A percentile compares a stretch with the other conserved stretches of the same genome.
These are phyloP conservation scores for Hozukius guyotensis DNA, from an alignment of 2,797 vertebrate genomes.

Conservation along the genomic window DNA sequence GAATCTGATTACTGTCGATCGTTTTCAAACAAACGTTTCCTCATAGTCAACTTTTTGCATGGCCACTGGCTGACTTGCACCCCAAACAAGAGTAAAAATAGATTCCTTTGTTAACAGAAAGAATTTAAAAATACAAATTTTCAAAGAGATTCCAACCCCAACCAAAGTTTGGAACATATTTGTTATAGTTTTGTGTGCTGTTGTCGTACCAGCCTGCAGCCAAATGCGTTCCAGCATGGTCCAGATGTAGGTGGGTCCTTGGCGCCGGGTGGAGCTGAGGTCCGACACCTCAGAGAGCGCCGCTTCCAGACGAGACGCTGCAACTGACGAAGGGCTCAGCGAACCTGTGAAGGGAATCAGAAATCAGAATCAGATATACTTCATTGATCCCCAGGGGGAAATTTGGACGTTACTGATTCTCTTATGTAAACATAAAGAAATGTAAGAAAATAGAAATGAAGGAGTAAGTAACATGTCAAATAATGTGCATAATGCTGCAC, in stretches of 20 bases:
- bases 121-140: not conserved
- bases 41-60: not conserved
- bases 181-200: not conserved
- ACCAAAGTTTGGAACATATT: not conserved
- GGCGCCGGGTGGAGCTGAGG: conserved; percentile 87
- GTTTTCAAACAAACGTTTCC: not conserved
- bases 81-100: not conserved
- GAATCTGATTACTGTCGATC: not conserved
- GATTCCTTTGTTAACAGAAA: not conserved
- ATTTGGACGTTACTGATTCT: too few relatives aligned
- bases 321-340: conserved; percentile 88
- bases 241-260: conserved; percentile 93
- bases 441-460: too few relatives aligned
- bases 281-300: conserved; percentile 93
- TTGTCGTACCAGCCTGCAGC: conserved; percentile 92
- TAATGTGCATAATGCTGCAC: too few relatives aligned
- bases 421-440: too few relatives aligned
- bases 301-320: conserved; percentile 92
- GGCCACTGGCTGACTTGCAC: not conserved
- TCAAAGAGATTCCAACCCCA: not conserved
- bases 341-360: conserved; percentile 82
- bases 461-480: too few relatives aligned
- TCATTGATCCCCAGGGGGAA: too few relatives aligned
- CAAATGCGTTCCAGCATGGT: conserved; percentile 94
- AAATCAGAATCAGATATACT: not conserved